Base-by-base conservation (phyloP, 1,140 invertebrate species). In the Spodoptera litura region DNA sequence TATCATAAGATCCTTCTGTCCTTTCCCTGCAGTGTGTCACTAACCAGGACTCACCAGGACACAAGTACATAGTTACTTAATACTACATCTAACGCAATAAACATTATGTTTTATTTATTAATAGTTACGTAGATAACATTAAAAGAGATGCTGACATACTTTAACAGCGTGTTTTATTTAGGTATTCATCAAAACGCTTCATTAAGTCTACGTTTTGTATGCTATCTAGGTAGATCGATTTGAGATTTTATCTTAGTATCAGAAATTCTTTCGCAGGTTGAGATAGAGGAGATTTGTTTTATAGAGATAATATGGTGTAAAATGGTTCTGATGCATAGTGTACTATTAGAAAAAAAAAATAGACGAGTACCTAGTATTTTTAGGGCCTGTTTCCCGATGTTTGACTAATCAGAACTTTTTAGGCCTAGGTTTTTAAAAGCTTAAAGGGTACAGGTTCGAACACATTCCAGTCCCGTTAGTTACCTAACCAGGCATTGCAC, bases 31-130 rank as follows among this genome's bases (percentile, higher is more conserved):
- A n/a, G 1, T n/a, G 11, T 55, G 12, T 55, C 6, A 10, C 4
- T 55, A 10, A 55, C 12, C 15, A 66, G 35, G 35, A 66, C 62
- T 51, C 12, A 5, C 2, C 15, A 66, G 62, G 62, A 66, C 62
- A 15, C 4, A 66, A 44, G 62, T 51, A 66, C 52, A 53, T 0
- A 70, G 66, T 75, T 75, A 75, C 72, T 62, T 31, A 75, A 75
- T 75, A 51, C 5, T 31, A 6, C 12, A 66, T 70, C 66, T 70
- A 51, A 20, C 68, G 72, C 58, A 62, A 58, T 75, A 59, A 27
- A 62, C 38, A 74, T 31, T 31, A 31, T 75, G 72, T 75, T 62
- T 75, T 75, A 75, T 75, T 75, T 52, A 75, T 75, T 75, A 44
- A 44, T 44, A 31, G 72, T 75, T 75, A 62, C 72, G 58, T 75